These are phyloP conservation scores for Hydrochoerus hydrochaeris DNA, from an alignment of 2,113 vertebrate species.

Conservation along the genomic window DNA sequence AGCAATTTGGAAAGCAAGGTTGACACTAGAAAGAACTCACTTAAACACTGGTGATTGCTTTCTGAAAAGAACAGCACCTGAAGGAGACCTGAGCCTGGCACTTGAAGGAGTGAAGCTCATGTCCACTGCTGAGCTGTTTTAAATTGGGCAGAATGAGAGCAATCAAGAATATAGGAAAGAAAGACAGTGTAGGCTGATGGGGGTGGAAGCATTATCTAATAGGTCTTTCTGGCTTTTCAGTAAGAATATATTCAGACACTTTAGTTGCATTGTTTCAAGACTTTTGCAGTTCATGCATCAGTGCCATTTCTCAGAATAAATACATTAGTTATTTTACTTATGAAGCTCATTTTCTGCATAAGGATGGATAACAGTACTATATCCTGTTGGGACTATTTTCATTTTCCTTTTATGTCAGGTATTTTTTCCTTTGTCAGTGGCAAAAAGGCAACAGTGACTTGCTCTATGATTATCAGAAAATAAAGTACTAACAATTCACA, in stretches of 20 bases:
- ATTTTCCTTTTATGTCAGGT: constrained; percentile 51
- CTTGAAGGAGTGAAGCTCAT: constrained; percentile 43
- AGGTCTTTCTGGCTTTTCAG: constrained; percentile 28
- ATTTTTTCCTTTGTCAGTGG: constrained; percentile 53
- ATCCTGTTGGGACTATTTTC: constrained; percentile 58
- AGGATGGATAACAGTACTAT: not conserved
- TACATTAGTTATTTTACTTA: constrained; percentile 40
- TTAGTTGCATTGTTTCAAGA: not conserved
- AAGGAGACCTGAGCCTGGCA: constrained; percentile 57
- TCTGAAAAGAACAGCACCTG: constrained; percentile 59
- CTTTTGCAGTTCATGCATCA: constrained; percentile 40
- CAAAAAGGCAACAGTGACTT: constrained; percentile 7
- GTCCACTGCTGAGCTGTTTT: constrained; percentile 56
- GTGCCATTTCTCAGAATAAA: constrained; percentile 64
- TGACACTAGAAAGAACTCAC: constrained; percentile 66
- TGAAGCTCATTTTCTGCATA: constrained; percentile 66
- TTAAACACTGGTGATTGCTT: constrained; percentile 67
- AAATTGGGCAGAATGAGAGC: constrained; percentile 61
- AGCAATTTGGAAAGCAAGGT: constrained; percentile 66
- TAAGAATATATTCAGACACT: constrained; percentile 25
- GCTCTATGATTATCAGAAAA: constrained; percentile 29
- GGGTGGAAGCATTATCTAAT: constrained; percentile 12
- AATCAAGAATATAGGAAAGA: constrained; percentile 58
- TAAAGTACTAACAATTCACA: constrained; percentile 15
- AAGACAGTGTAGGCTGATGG: not conserved